Conservation (phyloP, 2,888 invertebrate species). For the Rhagium mordax region DNA sequence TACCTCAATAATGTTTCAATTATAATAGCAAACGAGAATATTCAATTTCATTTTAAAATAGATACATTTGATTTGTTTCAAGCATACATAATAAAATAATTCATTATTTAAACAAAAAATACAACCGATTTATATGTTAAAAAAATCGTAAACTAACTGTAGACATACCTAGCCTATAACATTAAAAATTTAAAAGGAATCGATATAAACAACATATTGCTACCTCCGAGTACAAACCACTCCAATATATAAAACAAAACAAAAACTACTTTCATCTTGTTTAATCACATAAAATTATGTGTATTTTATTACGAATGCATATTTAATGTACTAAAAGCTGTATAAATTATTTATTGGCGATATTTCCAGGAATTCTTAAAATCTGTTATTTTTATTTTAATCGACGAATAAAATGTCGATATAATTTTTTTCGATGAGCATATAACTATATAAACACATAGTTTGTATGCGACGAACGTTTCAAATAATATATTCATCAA, state of each 20-base stretch:
- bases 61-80: too few species aligned
- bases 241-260: conserved; percentile 7
- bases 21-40: too few species aligned
- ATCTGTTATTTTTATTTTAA: conserved; percentile 9
- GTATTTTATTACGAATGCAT: conserved; percentile 15
- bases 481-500: neutral
- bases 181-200: neutral
- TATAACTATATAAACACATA: conserved; percentile 2
- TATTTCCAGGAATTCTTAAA: conserved; percentile 3
- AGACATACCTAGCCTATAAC: too few species aligned
- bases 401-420: conserved; percentile 2
- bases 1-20: too few species aligned
- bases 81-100: too few species aligned
- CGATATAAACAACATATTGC: neutral
- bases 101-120: too few species aligned
- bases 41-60: too few species aligned
- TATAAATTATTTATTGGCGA: conserved; percentile 14
- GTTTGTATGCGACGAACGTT: neutral
- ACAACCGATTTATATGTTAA: too few species aligned
- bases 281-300: conserved; percentile 1
- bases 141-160: too few species aligned
- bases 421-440: conserved; percentile 6
- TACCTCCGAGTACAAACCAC: conserved; percentile 16
- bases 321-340: conserved; percentile 10
- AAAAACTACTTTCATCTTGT: conserved; percentile 6